These are phyloP conservation scores for Andrena haemorrhoa DNA, from an alignment of 2,888 invertebrate genomes.

Conservation along the genomic window DNA sequence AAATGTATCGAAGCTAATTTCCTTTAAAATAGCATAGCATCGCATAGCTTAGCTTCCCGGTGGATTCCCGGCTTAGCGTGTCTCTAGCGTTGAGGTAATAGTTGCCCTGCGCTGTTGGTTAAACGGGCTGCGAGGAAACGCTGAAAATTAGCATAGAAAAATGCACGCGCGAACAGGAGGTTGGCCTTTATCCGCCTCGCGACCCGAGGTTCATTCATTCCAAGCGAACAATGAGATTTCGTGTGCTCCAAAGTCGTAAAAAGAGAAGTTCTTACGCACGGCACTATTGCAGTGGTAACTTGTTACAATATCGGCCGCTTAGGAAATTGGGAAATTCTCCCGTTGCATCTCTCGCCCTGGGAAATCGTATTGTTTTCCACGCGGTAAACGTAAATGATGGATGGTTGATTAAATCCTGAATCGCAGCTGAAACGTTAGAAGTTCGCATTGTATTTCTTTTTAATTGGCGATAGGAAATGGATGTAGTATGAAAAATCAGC, in stretches of 20 bases:
- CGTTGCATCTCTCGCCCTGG: constrained; percentile 7
- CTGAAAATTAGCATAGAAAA: constrained; percentile 69
- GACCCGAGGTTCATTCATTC: constrained; percentile 42
- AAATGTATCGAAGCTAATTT: no score
- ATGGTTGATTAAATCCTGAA: no score
- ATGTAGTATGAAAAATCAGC: neutral
- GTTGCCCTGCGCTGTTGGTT: constrained; percentile 24
- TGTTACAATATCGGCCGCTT: constrained; percentile 61
- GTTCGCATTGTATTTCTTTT: neutral
- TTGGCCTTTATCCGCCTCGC: constrained; percentile 47
- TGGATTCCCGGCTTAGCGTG: no score
- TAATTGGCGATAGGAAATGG: neutral
- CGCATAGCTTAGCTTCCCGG: no score
- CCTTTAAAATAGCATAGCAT: no score
- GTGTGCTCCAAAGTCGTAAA: constrained; percentile 30
- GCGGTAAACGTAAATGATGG: neutral
- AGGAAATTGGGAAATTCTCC: constrained; percentile 54
- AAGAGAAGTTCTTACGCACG: neutral
- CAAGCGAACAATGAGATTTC: constrained; percentile 62
- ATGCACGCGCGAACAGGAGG: constrained; percentile 30
- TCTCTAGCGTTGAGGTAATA: no score
- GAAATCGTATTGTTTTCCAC: constrained; percentile 23
- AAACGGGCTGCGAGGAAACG: constrained; percentile 49
- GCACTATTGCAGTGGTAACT: neutral
- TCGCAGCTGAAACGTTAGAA: no score